A percentile compares a stretch with the other conserved stretches of the same genome.
Conservation (phyloP, 2,797 vertebrate species). For the Neosilurus mollespiculum region DNA sequence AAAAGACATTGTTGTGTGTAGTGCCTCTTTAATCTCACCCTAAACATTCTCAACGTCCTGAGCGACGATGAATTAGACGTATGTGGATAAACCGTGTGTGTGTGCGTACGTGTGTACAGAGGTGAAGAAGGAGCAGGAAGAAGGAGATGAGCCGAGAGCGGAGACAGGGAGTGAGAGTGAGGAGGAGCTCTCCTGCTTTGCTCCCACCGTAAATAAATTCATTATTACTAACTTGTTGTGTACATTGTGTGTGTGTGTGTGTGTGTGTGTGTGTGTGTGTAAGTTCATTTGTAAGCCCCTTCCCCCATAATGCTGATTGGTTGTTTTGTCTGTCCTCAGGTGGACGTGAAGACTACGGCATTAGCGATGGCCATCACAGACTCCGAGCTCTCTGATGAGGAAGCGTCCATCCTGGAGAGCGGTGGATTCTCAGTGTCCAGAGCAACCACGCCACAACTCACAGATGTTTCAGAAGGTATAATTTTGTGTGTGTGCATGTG, state of each 20-base stretch:
- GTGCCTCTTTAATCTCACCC: no score
- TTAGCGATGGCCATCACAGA: constrained; percentile 97
- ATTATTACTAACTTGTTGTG: neutral
- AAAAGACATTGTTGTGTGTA: no score
- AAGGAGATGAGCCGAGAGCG: constrained; percentile 84
- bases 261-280: no score
- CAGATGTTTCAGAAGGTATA: constrained; percentile 91
- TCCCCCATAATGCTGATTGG: neutral
- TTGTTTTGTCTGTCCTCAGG: constrained; percentile 68
- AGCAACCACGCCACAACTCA: constrained; percentile 94
- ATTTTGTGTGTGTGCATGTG: neutral
- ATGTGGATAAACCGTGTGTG: no score
- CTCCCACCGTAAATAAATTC: constrained; percentile 78
- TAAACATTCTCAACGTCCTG: no score
- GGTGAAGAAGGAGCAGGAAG: constrained; percentile 83
- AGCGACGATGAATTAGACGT: no score
- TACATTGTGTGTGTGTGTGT: no score
- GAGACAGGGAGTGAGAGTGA: constrained; percentile 94
- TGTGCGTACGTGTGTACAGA: constrained; percentile 59
- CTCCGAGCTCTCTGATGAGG: constrained; percentile 95
- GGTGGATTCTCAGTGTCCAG: constrained; percentile 96
- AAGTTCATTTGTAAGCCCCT: neutral
- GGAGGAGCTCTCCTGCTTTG: constrained; percentile 92
- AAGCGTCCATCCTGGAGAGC: constrained; percentile 95
- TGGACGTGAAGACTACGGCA: constrained; percentile 94